These are phyloP conservation scores for Vulpes vulpes DNA, from an alignment of 2,113 vertebrate genomes.

Conservation along the genomic window DNA sequence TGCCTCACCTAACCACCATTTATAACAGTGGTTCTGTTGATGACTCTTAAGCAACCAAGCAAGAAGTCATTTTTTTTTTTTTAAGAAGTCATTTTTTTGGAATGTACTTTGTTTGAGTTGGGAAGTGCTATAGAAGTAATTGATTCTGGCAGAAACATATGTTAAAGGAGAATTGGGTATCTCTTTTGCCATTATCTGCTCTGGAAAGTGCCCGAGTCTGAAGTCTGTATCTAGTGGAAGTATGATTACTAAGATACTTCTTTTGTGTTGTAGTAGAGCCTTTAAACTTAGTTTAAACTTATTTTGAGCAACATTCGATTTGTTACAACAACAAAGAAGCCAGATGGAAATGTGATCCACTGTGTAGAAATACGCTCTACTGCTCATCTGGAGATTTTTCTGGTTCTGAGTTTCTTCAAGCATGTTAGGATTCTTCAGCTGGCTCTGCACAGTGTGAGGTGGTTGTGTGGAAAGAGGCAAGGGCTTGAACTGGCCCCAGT, in stretches of 20 bases:
- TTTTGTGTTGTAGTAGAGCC: neutral
- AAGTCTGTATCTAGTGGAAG: neutral
- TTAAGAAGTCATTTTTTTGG: slow-evolving; percentile 28
- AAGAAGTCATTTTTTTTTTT: slow-evolving; percentile 22
- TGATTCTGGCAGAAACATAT: slow-evolving; percentile 51
- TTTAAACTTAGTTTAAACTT: slow-evolving; percentile 34
- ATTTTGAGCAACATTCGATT: neutral
- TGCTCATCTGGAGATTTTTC: slow-evolving; percentile 43
- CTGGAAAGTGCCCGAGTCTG: neutral
- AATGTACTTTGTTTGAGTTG: slow-evolving; percentile 38
- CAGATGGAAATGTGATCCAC: neutral
- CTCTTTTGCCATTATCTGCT: neutral
- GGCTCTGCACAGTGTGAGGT: neutral
- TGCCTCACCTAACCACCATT: neutral
- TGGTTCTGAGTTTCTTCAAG: slow-evolving; percentile 33
- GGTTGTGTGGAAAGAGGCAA: neutral
- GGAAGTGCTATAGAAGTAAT: neutral
- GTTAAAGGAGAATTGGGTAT: slow-evolving; percentile 22
- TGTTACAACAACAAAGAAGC: slow-evolving; percentile 35
- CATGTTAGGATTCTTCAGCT: slow-evolving; percentile 7
- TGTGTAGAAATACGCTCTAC: neutral
- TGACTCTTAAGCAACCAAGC: neutral
- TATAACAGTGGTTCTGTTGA: neutral
- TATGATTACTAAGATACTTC: slow-evolving; percentile 7
- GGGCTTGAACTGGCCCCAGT: neutral